Evolutionary conservation across 2,797 vertebrate genomes (phyloP).

Genomic region (Cynodonichthys magdalenae): DNA sequence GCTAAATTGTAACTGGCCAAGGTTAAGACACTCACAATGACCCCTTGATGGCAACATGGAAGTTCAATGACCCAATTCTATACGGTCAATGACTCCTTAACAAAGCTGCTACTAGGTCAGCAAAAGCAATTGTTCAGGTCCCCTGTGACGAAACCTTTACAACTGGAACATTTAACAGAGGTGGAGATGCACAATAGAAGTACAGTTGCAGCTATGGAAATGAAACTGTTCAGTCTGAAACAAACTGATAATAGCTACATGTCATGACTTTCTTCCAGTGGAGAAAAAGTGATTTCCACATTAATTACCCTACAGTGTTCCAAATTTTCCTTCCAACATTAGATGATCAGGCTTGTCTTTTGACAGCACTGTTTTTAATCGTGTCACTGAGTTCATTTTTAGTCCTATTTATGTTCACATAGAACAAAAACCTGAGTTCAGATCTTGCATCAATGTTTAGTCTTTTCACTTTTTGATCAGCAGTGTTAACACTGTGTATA

Average conservation of each 20-base stretch:
- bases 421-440: constrained; percentile 7
- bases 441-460: constrained; percentile 18
- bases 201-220: constrained; percentile 23
- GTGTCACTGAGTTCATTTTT: constrained; percentile 17
- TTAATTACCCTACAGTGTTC: constrained; percentile 37
- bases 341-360: constrained; percentile 30
- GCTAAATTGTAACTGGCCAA: constrained; percentile 21
- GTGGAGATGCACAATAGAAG: constrained; percentile 5
- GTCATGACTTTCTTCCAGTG: constrained; percentile 21
- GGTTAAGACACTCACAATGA: constrained; percentile 30
- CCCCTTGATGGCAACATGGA: constrained; percentile 36
- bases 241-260: constrained; percentile 16
- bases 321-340: constrained; percentile 20
- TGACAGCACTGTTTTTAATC: constrained; percentile 30
- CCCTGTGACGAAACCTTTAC: constrained; percentile 23
- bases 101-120: constrained; percentile 44
- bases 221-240: constrained; percentile 10
- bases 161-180: constrained; percentile 23
- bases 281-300: constrained; percentile 21
- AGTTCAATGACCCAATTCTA: constrained; percentile 47
- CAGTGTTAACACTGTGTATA: constrained; percentile 8
- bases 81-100: constrained; percentile 49
- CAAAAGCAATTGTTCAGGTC: constrained; percentile 25
- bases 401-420: constrained; percentile 17
- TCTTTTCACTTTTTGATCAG: constrained; percentile 23